phyloP scores from a whole-genome alignment of 2,113 vertebrate species.

The Phalacrocorax aristotelis region DNA sequence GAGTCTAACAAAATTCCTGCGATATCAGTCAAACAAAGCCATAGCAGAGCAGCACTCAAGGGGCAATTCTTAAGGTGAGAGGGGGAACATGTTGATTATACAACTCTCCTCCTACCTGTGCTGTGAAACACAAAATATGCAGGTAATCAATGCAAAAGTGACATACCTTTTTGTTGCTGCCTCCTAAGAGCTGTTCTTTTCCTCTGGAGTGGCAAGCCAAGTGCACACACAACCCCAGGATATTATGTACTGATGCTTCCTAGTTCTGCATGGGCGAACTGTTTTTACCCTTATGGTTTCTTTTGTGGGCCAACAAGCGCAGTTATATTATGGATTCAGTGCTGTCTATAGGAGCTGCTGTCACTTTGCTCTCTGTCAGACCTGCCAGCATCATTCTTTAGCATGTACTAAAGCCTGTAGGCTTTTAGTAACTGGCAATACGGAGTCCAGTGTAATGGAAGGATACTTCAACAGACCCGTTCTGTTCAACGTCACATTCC shows the following conservation, averaged over 20 bases:
- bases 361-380: background rate
- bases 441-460: background rate
- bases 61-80: background rate
- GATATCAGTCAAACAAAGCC: background rate
- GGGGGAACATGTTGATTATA: background rate
- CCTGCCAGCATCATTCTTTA: background rate
- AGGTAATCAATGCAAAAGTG: background rate
- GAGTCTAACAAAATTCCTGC: background rate
- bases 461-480: background rate
- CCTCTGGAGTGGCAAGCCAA: background rate
- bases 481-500: background rate
- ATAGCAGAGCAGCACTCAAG: background rate
- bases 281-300: background rate
- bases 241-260: background rate
- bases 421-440: background rate
- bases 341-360: background rate
- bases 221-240: background rate
- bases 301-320: background rate
- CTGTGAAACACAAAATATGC: background rate
- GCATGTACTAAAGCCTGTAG: background rate
- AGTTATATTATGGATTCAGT: background rate
- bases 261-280: background rate
- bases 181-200: background rate
- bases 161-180: background rate
- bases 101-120: background rate